Base-by-base conservation (phyloP, 2,888 invertebrate genomes). In the Marronus borbonicus region DNA sequence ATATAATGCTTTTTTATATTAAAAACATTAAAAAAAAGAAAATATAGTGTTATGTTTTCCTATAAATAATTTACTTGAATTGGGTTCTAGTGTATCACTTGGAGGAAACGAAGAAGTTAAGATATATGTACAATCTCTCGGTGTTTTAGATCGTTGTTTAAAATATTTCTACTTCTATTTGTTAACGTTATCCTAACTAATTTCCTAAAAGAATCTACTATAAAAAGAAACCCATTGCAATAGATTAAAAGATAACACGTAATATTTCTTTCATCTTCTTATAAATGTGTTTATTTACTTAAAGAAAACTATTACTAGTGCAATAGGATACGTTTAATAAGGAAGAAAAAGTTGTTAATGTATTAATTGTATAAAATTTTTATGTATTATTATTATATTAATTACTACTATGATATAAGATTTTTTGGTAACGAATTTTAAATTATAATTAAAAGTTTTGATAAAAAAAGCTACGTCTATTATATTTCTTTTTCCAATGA, bases 291-390 rank as follows among this genome's bases (percentile, higher is more conserved):
- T 31, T 31, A 31, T 68, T 68, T 68, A 70, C 70, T 70, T 70
- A 70, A 70, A 49, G 3, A 50, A 36, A 70, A 44, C 44, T 70
- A 70, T 70, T 52, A 58, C 10, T 70, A 70, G 70, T 70, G 70
- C 70, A 70, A 70, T 70, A 70, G 55, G 58, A 50, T 36, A 70
- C 55, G 55, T n/a, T 17, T 8, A 5, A 14, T 50, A 31, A 36
- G 36, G 55, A 70, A 36, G 39, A 55, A 36, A 36, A 70, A 20
- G 70, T 70, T 70, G 70, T 70, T 70, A 36, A 70, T 70, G 58
- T 70, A 70, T 76, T 76, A 12, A 44, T 44, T 44, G 52, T 76
- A 49, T 76, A 65, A 76, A 50, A 24, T 66, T 44, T 65, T 64
- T 76, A 76, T 65, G 76, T 76, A 49, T 76, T 52, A 70, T 55